Evolutionary conservation across 2,797 vertebrate genomes (phyloP).

Genomic region (Scomberomorus guttatus): DNA sequence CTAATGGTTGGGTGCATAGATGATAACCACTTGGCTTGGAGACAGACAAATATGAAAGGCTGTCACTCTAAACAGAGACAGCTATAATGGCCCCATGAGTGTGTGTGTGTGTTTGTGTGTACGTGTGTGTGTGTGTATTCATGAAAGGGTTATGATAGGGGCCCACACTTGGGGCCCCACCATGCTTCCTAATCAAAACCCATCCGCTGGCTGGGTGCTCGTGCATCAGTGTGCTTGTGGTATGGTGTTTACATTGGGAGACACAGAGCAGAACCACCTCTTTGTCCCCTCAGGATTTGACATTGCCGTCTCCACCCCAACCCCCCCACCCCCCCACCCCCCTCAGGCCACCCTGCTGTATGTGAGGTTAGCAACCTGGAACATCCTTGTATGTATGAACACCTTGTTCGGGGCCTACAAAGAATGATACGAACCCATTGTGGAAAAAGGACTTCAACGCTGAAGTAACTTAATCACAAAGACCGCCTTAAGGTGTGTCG

Average conservation of each 20-base stretch:
- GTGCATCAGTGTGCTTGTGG: constrained; percentile 49
- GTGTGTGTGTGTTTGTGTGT: constrained; percentile 49
- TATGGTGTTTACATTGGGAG: constrained; percentile 66
- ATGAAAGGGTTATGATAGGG: constrained; percentile 73
- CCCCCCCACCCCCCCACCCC: neutral
- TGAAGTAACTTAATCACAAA: constrained; percentile 30
- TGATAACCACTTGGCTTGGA: constrained; percentile 80
- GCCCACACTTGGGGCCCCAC: constrained; percentile 54
- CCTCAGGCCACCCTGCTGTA: constrained; percentile 35
- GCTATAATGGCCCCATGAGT: constrained; percentile 75
- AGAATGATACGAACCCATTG: constrained; percentile 35
- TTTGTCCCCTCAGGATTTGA: constrained; percentile 70
- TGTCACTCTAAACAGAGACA: constrained; percentile 79
- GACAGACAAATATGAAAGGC: constrained; percentile 83
- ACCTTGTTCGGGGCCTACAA: constrained; percentile 21
- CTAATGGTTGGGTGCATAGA: constrained; percentile 81
- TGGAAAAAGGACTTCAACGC: constrained; percentile 6
- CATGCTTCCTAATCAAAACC: constrained; percentile 67
- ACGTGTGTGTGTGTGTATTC: constrained; percentile 47
- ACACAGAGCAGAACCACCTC: constrained; percentile 72
- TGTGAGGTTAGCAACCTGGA: constrained; percentile 51
- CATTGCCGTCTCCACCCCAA: constrained; percentile 16
- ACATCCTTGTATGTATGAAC: constrained; percentile 48
- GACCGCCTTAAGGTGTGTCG: neutral
- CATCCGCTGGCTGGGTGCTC: constrained; percentile 42